Evolutionary conservation across 1,140 invertebrate species (phyloP), one percentile per base, ranked within the genome.

Genomic region (Zaprionus capensis): DNA sequence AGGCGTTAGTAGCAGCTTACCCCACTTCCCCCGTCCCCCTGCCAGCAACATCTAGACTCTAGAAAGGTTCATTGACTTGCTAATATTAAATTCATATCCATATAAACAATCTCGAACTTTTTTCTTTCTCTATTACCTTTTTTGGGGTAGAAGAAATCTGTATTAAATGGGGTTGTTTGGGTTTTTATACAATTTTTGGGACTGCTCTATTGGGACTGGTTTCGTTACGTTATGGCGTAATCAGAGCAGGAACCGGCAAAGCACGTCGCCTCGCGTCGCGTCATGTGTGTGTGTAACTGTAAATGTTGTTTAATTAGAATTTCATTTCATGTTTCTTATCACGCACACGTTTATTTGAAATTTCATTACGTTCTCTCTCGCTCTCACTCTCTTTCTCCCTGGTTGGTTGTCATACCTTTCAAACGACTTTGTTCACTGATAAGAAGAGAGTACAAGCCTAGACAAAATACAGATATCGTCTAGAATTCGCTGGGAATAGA

Each of bases 361-460:
- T 72, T 62, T 51, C 24, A 64, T 69, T 65, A 59, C 61, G 41
- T 41, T 57, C 61, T 53, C 44, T 46, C 41, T 17, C 6, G 6
- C 38, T 44, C 41, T 44, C 5, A 7, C 38, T 7, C 14, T 46
- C 38, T 41, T n/a, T 41, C 15, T 41, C 41, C 7, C n/a, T 44
- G 41, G 51, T n/a, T 57, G 79, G 28, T 34, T 38, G 56, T 64
- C 69, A 72, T 88, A 87, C 83, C 83, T 87, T 87, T 87, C 70
- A 87, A 87, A 83, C 81, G 84, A 87, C 84, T 82, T 86, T 86
- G 70, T 58, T 58, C 63, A 53, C 71, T 76, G 84, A 90, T 90
- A 84, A 38, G 65, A 15, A 31, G 53, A 31, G 26, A 56, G 14
- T 11, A 53, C n/a, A 46, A 46, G 41, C 41, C 46, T 51, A 51